A percentile compares a stretch with the other conserved stretches of the same genome.
phyloP scores from a whole-genome alignment of 2,888 invertebrate genomes.

The Dexiosoma caninum region DNA sequence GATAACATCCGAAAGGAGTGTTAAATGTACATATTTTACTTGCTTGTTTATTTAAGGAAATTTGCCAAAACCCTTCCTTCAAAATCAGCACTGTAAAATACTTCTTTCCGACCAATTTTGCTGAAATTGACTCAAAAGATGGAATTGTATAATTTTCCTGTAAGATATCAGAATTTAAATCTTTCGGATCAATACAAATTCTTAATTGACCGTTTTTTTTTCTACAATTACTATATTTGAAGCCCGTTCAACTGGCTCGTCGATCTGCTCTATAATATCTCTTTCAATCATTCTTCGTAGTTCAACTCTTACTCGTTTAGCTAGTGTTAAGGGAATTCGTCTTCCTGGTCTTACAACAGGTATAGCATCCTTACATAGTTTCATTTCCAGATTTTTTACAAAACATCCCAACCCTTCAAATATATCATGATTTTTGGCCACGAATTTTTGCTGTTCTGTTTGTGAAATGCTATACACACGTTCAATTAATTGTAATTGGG shows the following conservation, averaged over 20 bases:
- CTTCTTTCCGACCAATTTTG: slow-evolving; percentile 43
- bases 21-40: no score
- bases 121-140: slow-evolving; percentile 62
- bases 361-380: no score
- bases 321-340: slow-evolving; percentile 5
- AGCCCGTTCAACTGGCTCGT: slow-evolving; percentile 30
- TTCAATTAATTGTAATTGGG: neutral
- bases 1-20: no score
- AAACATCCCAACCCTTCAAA: neutral
- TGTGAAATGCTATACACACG: neutral
- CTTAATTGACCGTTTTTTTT: slow-evolving; percentile 49
- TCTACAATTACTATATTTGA: slow-evolving; percentile 44
- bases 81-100: no score
- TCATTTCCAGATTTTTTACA: neutral
- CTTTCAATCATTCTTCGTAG: neutral
- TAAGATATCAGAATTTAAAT: slow-evolving; percentile 53
- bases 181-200: slow-evolving; percentile 59
- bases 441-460: neutral
- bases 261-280: neutral
- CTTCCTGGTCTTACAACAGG: neutral
- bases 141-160: slow-evolving; percentile 30
- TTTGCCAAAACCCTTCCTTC: no score
- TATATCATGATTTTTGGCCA: neutral
- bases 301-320: slow-evolving; percentile 37
- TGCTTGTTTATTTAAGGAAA: no score